Evolutionary conservation across 2,888 invertebrate species (phyloP).

Genomic region (Cantharis flavilabris): DNA sequence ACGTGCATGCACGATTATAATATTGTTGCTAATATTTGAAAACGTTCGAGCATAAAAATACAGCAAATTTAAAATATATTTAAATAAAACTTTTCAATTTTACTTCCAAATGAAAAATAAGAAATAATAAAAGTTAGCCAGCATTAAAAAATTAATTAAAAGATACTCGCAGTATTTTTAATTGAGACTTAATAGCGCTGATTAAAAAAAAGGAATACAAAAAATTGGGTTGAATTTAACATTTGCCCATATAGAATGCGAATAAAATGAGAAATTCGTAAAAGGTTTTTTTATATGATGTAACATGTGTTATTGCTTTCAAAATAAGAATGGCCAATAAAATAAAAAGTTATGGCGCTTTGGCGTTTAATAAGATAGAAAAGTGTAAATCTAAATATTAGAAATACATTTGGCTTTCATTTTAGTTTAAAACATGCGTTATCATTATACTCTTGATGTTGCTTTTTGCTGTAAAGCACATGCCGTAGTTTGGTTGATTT

Average conservation of each 20-base stretch:
- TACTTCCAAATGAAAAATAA: background rate
- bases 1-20: background rate
- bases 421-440: constrained; percentile 3
- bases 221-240: background rate
- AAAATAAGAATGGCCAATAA: background rate
- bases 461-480: constrained; percentile 24
- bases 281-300: background rate
- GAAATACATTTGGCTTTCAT: background rate
- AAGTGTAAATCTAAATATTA: background rate
- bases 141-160: background rate
- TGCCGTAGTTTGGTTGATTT: constrained; percentile 30
- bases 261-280: background rate
- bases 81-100: background rate
- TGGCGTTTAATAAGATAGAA: background rate
- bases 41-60: background rate
- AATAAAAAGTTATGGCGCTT: background rate
- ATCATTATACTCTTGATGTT: constrained; percentile 17
- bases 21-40: background rate
- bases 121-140: background rate
- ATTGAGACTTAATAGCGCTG: background rate
- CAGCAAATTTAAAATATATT: background rate
- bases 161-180: background rate
- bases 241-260: background rate
- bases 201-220: background rate
- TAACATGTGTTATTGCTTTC: background rate